Evolutionary conservation across 1,140 invertebrate species (phyloP), one percentile per base, ranked within the genome.

Genomic region (Littorina saxatilis): DNA sequence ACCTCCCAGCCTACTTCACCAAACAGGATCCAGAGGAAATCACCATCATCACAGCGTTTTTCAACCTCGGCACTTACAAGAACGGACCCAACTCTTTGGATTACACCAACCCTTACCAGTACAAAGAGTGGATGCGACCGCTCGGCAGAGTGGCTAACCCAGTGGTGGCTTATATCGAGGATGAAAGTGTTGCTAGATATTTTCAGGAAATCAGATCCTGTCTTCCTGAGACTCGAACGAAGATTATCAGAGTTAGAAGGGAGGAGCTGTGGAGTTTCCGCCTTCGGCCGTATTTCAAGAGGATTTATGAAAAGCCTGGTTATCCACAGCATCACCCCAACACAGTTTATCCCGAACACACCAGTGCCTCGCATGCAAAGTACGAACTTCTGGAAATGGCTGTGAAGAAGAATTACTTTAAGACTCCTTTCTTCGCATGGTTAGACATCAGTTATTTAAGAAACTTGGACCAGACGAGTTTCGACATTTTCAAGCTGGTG

Each of bases 351-450:
- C 58, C 87, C 7, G 84, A 85, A 35, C 90, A 90, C 52, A 86
- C 88, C n/a, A 88, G 88, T 83, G 85, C 86, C n/a, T 90, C 89
- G 82, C 89, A 90, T 86, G 87, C 87, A 2, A 91, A 91, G 75
- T 89, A 89, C 82, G 90, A 91, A 80, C 68, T 88, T 32, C 77
- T 90, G 40, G 50, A 86, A 35, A 82, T 40, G 29, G 81, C 85
- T 5, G 82, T 85, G 0, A 70, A 80, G 15, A 68, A 79, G 68
- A 87, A 88, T 76, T 81, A 80, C 20, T 87, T 85, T 43, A 80
- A 83, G 27, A 89, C 87, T 1, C 86, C 87, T 47, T 88, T 86
- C 76, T 84, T 91, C 77, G 86, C 85, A 11, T 91, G 90, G 90
- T 58, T 91, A 2, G 90, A 91, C 73, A 85, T 88, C 29, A 87